Evolutionary conservation across 1,140 invertebrate genomes (phyloP), one percentile per base, ranked within the genome.

Genomic region (Nebria ingens): DNA sequence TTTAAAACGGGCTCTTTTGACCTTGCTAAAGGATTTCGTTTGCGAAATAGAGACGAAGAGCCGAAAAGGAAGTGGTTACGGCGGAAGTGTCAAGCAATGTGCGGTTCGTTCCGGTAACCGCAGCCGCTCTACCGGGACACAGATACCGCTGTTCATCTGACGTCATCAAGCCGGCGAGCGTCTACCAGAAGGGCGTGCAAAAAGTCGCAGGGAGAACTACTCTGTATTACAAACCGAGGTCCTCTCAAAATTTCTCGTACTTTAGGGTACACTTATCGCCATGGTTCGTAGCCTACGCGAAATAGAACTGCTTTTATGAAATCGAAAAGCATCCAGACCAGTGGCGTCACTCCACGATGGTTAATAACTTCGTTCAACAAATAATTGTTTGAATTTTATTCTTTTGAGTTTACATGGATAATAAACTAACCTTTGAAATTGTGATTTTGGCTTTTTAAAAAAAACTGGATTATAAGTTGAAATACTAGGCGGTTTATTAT

Each of bases 81-180:
- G 40, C 40, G 40, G 40, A 45, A 45, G 40, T 45, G 40, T 45
- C 40, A 45, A 45, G 40, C 40, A 45, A 45, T 17, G 40, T 45
- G 40, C 40, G 40, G 40, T 45, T 45, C 40, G 40, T 45, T 45
- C 40, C 40, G 40, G 40, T 11, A 17, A 17, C 40, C 40, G 40
- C 40, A 45, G 40, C 40, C 40, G 15, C 15, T 45, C 15, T 45
- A 45, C 9, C 40, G 15, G 15, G 40, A 45, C 40, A 9, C 40
- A 45, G 40, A 45, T 45, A 45, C 40, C 15, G 40, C 40, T 45
- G 40, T 45, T 45, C 6, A 45, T 9, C 40, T 45, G 40, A 45
- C 40, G 40, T 45, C 40, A 45, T 45, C 40, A 45, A 45, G 40
- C 40, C 17, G 40, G 9, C 17, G 15, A 45, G 17, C 40, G 40